A percentile compares a stretch with the other conserved stretches of the same genome.
Evolutionary conservation across 2,888 invertebrate genomes (phyloP).

Genomic region (Glaucopsyche alexis): DNA sequence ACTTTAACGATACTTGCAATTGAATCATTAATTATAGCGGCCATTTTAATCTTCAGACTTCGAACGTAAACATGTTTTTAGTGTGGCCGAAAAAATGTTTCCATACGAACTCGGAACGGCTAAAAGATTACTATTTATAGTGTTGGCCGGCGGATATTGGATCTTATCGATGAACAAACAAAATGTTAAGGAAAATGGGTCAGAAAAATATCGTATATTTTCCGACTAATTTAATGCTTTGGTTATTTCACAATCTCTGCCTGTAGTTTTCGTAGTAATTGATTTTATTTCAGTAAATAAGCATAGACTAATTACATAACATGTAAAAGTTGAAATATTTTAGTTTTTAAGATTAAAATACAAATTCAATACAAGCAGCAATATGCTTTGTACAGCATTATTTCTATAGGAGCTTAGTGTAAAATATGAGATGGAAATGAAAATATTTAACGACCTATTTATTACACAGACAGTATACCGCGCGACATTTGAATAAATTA

Average conservation of each 20-base stretch:
- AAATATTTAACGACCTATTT: conserved; percentile 9
- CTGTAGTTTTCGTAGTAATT: neutral
- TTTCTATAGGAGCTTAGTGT: neutral
- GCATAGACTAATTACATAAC: neutral
- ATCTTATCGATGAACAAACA: conserved; percentile 25
- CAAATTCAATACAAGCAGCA: neutral
- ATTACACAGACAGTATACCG: neutral
- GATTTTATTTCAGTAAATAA: neutral
- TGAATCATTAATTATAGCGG: conserved; percentile 22
- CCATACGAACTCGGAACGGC: conserved; percentile 33
- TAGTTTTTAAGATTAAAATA: neutral
- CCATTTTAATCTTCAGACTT: conserved; percentile 16
- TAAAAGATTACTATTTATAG: conserved; percentile 47
- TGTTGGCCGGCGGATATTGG: conserved; percentile 17
- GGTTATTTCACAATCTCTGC: neutral
- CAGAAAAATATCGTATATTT: conserved; percentile 21
- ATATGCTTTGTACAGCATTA: neutral
- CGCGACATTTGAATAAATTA: conserved; percentile 9
- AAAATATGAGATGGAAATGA: neutral
- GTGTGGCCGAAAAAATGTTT: conserved; percentile 46
- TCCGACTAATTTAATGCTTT: conserved; percentile 1
- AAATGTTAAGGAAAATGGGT: neutral
- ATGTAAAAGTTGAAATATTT: too few species aligned
- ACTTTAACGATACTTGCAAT: neutral
- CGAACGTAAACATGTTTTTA: conserved; percentile 62